Evolutionary conservation across 2,113 vertebrate genomes (phyloP).

Genomic region (Pygoscelis adeliae): DNA sequence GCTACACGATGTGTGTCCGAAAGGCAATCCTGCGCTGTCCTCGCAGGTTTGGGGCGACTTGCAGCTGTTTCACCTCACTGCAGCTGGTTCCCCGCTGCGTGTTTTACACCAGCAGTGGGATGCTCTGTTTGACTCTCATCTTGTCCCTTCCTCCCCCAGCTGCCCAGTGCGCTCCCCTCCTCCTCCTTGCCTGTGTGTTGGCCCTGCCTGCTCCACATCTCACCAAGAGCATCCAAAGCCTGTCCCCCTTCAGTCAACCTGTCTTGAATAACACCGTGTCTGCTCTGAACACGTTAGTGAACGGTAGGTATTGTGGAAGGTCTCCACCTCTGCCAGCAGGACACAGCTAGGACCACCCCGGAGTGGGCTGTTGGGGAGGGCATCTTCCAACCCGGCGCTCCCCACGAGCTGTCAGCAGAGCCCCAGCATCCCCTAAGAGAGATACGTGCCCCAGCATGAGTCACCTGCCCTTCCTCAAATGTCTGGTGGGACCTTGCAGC

Average conservation of each 20-base stretch:
- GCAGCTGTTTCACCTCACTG: background rate
- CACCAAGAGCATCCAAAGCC: background rate
- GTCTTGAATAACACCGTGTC: background rate
- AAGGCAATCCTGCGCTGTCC: background rate
- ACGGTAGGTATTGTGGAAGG: background rate
- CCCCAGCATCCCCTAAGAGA: background rate
- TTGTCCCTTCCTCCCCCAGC: background rate
- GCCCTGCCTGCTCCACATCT: background rate
- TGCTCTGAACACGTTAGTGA: background rate
- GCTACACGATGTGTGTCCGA: background rate
- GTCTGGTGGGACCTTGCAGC: background rate
- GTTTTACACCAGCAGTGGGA: background rate
- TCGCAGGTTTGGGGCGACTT: background rate
- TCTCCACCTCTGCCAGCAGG: background rate
- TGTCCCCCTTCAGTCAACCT: background rate
- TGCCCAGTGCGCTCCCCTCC: background rate
- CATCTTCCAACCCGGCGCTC: background rate
- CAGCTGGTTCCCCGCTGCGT: background rate
- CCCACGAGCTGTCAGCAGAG: background rate
- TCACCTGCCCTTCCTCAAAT: background rate
- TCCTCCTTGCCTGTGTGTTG: background rate
- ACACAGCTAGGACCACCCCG: background rate
- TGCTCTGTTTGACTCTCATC: background rate
- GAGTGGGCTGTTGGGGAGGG: background rate
- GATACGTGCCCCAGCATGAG: background rate